A percentile compares a stretch with the other conserved stretches of the same genome.
Conservation (phyloP, 2,888 invertebrate genomes). For the Nymphalis c-album region DNA sequence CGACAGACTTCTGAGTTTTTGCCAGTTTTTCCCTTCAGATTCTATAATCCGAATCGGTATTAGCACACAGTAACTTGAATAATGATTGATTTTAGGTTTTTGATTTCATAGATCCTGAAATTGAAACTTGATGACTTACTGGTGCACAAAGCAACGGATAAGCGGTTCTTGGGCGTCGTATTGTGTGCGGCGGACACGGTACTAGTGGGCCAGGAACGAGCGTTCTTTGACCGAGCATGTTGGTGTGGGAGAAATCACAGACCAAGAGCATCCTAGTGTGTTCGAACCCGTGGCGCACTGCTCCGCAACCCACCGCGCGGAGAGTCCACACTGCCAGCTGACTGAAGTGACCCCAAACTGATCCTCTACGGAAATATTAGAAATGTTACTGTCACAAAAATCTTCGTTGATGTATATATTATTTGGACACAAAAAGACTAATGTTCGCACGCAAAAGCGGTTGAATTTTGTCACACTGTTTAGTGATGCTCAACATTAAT, state of each 20-base stretch:
- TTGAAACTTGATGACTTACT: slow-evolving; percentile 46
- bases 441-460: no score
- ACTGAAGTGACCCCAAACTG: slow-evolving; percentile 74
- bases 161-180: slow-evolving; percentile 47
- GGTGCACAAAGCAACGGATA: slow-evolving; percentile 64
- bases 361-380: slow-evolving; percentile 48
- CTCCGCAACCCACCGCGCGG: slow-evolving; percentile 69
- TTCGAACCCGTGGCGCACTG: slow-evolving; percentile 57
- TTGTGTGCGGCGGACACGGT: slow-evolving; percentile 58
- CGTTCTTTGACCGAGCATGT: slow-evolving; percentile 72
- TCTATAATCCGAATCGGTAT: no score
- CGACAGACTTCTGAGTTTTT: no score
- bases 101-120: no score
- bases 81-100: no score
- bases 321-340: slow-evolving; percentile 72
- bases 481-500: no score
- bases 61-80: no score
- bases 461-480: no score
- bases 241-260: slow-evolving; percentile 76
- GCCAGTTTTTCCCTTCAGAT: no score
- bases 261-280: slow-evolving; percentile 62
- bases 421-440: no score
- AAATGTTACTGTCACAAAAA: no score
- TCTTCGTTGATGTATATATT: no score
- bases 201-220: slow-evolving; percentile 53